Evolutionary conservation across 2,797 vertebrate genomes (phyloP).

Genomic region (Calcarius lapponicus): DNA sequence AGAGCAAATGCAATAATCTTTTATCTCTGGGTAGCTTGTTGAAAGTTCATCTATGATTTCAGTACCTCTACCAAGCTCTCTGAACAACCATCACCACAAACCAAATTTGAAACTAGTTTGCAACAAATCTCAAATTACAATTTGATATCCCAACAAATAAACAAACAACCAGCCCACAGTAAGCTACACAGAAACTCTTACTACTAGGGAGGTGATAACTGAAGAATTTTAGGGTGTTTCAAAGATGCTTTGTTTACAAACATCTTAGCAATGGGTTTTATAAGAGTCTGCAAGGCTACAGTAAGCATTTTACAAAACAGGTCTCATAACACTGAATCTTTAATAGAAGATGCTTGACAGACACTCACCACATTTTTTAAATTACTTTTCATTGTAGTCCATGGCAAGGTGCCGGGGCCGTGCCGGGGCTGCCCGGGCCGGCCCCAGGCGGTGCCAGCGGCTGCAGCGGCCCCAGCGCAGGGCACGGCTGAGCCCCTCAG

Average conservation of each 20-base stretch:
- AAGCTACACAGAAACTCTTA: neutral
- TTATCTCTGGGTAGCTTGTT: neutral
- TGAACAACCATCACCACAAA: neutral
- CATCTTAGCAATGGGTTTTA: neutral
- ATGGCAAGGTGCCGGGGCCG: fast-evolving
- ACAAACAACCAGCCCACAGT: neutral
- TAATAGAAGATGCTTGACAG: neutral
- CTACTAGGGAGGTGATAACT: neutral
- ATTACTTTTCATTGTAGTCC: neutral
- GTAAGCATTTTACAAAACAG: neutral
- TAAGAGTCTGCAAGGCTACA: neutral
- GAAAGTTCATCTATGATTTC: neutral
- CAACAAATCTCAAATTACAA: neutral
- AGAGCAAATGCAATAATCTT: conserved; percentile 12
- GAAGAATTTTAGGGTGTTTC: neutral
- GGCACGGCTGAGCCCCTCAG: neutral
- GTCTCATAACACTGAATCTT: neutral
- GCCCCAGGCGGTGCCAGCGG: neutral
- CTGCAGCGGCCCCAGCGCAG: neutral
- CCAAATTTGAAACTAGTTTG: neutral
- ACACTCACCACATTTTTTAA: neutral
- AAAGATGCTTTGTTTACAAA: neutral
- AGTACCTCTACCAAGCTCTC: neutral
- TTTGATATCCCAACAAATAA: neutral
- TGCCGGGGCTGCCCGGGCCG: neutral